phyloP scores from a whole-genome alignment of 2,888 invertebrate genomes.

The Athetis lepigone region DNA sequence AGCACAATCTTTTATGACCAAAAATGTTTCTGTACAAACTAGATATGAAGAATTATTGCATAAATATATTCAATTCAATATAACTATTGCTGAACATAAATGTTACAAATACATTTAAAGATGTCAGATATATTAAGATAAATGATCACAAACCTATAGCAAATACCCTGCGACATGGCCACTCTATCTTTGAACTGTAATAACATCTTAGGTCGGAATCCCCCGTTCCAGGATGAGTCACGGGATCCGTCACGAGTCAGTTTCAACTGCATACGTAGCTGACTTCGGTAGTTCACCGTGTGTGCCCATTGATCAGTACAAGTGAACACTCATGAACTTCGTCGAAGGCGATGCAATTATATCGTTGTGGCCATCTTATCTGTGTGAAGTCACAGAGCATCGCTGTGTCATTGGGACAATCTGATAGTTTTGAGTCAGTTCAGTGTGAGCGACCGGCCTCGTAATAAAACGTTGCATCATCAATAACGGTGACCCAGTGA shows the following conservation, averaged over 20 bases:
- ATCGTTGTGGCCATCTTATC: not conserved
- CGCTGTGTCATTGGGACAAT: slow-evolving; percentile 17
- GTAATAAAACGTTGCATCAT: slow-evolving; percentile 12
- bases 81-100: too few species aligned
- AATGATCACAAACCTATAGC: not conserved
- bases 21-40: too few species aligned
- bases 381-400: slow-evolving; percentile 10
- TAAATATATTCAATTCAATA: too few species aligned
- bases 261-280: not conserved
- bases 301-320: not conserved
- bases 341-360: slow-evolving; percentile 7
- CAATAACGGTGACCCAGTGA: not conserved
- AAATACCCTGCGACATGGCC: not conserved
- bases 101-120: too few species aligned
- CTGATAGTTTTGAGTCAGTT: slow-evolving; percentile 1
- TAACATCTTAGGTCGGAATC: not conserved
- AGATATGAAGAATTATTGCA: too few species aligned
- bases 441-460: too few species aligned
- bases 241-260: not conserved
- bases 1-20: too few species aligned
- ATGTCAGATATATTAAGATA: not conserved
- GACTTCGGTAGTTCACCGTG: not conserved
- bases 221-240: slow-evolving; percentile 24
- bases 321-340: slow-evolving; percentile 33
- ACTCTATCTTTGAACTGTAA: not conserved